Evolutionary conservation across 2,888 invertebrate species (phyloP).

Genomic region (Nomada fabriciana): DNA sequence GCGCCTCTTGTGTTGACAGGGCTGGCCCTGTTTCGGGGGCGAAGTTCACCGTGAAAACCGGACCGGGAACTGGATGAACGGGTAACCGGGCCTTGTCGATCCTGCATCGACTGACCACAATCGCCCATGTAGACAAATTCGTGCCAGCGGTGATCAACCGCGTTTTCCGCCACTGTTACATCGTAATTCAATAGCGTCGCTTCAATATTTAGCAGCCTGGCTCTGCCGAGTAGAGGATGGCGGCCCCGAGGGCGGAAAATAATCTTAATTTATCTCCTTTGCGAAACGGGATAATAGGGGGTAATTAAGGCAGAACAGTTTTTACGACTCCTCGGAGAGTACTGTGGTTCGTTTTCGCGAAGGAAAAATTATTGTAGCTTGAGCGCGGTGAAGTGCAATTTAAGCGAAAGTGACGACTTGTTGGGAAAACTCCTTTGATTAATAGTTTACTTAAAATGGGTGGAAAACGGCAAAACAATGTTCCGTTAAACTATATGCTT

Average conservation of each 20-base stretch:
- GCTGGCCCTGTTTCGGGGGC: constrained; percentile 78
- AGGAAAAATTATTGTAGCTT: neutral
- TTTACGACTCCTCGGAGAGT: neutral
- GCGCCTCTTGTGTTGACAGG: constrained; percentile 84
- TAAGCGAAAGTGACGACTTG: no score
- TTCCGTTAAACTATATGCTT: no score
- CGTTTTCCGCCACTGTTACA: neutral
- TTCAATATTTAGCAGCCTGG: constrained; percentile 20
- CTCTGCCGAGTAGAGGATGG: neutral
- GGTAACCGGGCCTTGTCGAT: constrained; percentile 58
- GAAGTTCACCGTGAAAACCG: constrained; percentile 80
- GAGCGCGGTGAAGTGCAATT: neutral
- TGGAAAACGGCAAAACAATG: no score
- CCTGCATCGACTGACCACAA: constrained; percentile 80
- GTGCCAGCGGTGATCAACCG: constrained; percentile 79
- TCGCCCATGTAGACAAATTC: constrained; percentile 84
- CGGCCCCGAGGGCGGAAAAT: neutral
- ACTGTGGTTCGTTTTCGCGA: neutral
- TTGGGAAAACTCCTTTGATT: no score
- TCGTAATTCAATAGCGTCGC: constrained; percentile 7
- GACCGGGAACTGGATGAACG: constrained; percentile 78
- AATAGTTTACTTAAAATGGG: no score
- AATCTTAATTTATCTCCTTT: constrained; percentile 16
- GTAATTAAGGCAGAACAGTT: neutral
- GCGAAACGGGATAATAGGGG: neutral